Base-by-base conservation (phyloP, 2,888 invertebrate species). In the Isotomurus palustris region DNA sequence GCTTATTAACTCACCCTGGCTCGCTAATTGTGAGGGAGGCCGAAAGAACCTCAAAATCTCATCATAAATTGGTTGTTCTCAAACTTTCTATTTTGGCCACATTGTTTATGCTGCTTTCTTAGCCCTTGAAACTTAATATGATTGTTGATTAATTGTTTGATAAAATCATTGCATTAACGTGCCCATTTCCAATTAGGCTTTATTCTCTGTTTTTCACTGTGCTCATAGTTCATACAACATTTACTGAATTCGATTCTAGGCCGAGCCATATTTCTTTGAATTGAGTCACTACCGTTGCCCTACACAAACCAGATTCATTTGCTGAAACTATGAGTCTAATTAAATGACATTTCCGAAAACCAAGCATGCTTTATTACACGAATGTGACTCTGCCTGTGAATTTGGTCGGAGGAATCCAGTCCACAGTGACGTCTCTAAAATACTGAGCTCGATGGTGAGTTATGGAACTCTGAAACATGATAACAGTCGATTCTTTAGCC, bases 381-480 rank as follows among this genome's bases (percentile, higher is more conserved):
- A 40, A 56, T 25, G 56, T 56, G 5, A 60, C 38, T 36, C 28
- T 48, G 10, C 56, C 56, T 4, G 24, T 29, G 29, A 36, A 53
- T 27, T 53, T 47, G 2, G 6, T 32, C 1, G 60, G 60, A 2
- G 56, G 53, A 8, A 21, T 48, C 60, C 60, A 60, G 4, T 24
- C 41, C 27, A 38, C 22, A 19, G 22, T 44, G 3, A 45, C 24
- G 8, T 50, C 50, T 28, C 32, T 41, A 24, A 47, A 44, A 22
- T 40, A 43, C 25, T 53, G 44, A 12, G 51, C 56, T 25, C 54
- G 29, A 25, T 19, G 43, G 50, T 60, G 60, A 5, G 60, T 60
- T 2, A 56, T 19, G 10, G 53, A 52, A 38, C 54, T 60, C 60
- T 60, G 40, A 12, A 47, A 41, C 21, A 29, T 38, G 19, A 14